Base-by-base conservation (phyloP, 1,140 invertebrate genomes). In the Branchinecta lindahli region DNA sequence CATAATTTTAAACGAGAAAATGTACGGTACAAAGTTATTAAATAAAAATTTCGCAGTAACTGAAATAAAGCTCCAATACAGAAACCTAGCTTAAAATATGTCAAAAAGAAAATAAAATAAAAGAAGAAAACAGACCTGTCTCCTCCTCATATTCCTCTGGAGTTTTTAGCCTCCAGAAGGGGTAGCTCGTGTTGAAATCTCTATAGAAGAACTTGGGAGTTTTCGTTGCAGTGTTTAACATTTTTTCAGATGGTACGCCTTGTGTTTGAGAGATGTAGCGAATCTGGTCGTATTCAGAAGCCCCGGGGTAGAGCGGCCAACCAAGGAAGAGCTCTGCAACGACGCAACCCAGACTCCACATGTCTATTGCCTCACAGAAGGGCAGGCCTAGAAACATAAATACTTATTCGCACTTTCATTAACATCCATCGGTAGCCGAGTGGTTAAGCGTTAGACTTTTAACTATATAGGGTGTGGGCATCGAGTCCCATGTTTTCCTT, bases 261-360 rank as follows among this genome's bases (percentile, higher is more conserved):
- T 93, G 91, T 15, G 90, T 93, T 77, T 92, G 90, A 76, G 88
- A 90, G 70, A 93, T 92, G 77, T 86, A 89, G 52, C 97, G 85
- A 75, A 99, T 99, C 82, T 99, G 97, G 82, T 99, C 97, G 80
- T 98, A 99, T 81, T 99, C 97, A 2, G 96, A 98, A 44, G 94
- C 96, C 68, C 97, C 97, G 0, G 97, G 97, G 82, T 99, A 99
- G 4, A 99, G 83, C 18, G 97, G 97, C 97, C 97, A 99, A 71
- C 97, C 97, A 18, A 99, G 84, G 81, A 99, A 99, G 68, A 99
- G 83, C 80, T 99, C 97, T 4, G 97, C 97, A 21, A 99, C 96
- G 69, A 99, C 97, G 82, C 97, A 99, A 33, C 97, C 97, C 70
- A 99, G 83, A 0, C 96, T 98, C 97, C 97, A 99, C 96, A 99